Conservation (phyloP, 2,113 vertebrate genomes). For the Halichoeres trimaculatus region DNA sequence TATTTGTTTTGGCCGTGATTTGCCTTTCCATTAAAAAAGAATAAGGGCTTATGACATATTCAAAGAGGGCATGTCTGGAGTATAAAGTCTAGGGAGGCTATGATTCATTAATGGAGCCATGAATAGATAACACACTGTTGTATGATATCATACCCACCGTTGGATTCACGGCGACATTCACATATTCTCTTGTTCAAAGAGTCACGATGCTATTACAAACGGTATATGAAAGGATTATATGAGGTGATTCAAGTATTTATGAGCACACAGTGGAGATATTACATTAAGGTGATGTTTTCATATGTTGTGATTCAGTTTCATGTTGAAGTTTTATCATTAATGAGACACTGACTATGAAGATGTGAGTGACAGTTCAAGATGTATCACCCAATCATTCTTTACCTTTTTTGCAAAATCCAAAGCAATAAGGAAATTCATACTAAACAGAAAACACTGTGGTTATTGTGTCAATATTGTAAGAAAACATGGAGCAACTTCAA, state of each 20-base stretch:
- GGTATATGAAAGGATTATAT: constrained; percentile 49
- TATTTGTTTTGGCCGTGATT: constrained; percentile 74
- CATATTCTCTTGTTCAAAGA: constrained; percentile 60
- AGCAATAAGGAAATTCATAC: too few relatives aligned
- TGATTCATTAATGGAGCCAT: constrained; percentile 82
- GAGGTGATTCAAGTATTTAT: constrained; percentile 67
- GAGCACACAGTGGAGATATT: constrained; percentile 16
- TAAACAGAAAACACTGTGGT: too few relatives aligned
- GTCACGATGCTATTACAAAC: constrained; percentile 55
- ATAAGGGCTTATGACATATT: constrained; percentile 78
- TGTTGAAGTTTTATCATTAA: constrained; percentile 31
- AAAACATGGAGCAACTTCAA: too few relatives aligned
- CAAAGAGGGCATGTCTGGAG: constrained; percentile 77
- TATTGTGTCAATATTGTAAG: too few relatives aligned
- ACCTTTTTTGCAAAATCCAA: too few relatives aligned
- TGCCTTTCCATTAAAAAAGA: constrained; percentile 70
- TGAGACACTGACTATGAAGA: constrained; percentile 8
- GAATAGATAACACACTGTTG: constrained; percentile 76
- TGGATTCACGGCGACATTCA: constrained; percentile 66
- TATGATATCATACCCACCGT: constrained; percentile 73
- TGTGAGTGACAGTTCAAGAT: not conserved
- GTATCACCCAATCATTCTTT: not conserved
- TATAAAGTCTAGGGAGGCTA: constrained; percentile 76
- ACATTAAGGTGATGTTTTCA: constrained; percentile 1
- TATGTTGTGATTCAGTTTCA: constrained; percentile 9